Conservation (phyloP, 2,113 vertebrate species). For the Sphyrna mokarran region DNA sequence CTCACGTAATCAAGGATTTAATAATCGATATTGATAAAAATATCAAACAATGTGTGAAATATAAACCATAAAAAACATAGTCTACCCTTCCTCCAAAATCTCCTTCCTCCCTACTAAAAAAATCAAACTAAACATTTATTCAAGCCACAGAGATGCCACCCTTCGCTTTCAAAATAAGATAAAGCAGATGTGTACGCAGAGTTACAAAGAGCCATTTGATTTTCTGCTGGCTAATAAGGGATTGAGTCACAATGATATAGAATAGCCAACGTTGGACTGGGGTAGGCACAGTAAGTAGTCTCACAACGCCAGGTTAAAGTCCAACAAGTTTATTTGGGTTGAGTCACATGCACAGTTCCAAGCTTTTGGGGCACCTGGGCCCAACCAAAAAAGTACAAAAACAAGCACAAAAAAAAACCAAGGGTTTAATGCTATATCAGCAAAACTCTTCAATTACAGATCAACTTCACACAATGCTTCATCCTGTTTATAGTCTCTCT, state of each 20-base stretch:
- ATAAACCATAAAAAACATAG: background rate
- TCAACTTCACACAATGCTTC: background rate
- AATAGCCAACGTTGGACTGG: too few species aligned
- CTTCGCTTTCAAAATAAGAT: background rate
- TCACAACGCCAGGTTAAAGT: too few species aligned
- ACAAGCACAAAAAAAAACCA: background rate
- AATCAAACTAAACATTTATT: background rate
- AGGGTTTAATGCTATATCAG: background rate
- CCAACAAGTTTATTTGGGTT: too few species aligned
- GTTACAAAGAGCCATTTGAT: conserved; percentile 9
- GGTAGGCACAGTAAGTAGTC: too few species aligned
- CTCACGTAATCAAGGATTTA: background rate
- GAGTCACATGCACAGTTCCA: background rate
- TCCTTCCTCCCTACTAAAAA: background rate
- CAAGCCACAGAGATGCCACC: background rate
- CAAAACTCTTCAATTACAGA: background rate
- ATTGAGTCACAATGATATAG: background rate
- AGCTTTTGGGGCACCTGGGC: background rate
- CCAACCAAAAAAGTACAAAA: background rate
- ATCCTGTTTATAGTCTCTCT: background rate
- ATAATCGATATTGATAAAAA: background rate
- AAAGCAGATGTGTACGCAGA: background rate
- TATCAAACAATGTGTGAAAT: background rate
- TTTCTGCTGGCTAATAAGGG: background rate
- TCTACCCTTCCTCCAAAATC: background rate